Evolutionary conservation across 2,113 vertebrate species (phyloP).

Genomic region (Leucoraja erinaceus): DNA sequence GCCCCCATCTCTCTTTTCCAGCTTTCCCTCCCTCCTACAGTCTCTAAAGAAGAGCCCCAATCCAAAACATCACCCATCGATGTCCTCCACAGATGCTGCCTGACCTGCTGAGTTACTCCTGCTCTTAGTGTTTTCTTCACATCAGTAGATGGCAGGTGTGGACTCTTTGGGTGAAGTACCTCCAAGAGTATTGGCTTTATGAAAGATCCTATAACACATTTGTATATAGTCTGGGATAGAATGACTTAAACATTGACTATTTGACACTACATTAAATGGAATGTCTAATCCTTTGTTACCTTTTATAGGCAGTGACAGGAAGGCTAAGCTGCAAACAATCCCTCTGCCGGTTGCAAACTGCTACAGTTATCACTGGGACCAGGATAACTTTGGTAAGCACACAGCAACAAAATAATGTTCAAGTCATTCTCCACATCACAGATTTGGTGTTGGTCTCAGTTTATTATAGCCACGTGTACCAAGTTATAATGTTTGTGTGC

Average conservation of each 20-base stretch:
- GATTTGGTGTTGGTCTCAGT: not conserved
- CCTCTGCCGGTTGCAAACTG: conserved; percentile 76
- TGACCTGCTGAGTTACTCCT: too few relatives aligned
- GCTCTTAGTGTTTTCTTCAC: too few relatives aligned
- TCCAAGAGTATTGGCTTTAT: not conserved
- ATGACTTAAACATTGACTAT: not conserved
- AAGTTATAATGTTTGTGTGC: too few relatives aligned
- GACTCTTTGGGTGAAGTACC: not conserved
- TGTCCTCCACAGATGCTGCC: too few relatives aligned
- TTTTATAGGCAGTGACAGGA: not conserved
- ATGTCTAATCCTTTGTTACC: not conserved
- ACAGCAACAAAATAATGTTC: not conserved
- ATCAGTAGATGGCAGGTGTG: too few relatives aligned
- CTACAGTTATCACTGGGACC: conserved; percentile 82
- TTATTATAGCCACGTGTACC: too few relatives aligned
- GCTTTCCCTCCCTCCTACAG: too few relatives aligned
- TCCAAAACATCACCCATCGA: too few relatives aligned
- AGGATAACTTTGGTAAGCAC: conserved; percentile 87
- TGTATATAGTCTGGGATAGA: not conserved
- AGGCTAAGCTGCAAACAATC: conserved; percentile 66
- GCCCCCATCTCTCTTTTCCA: too few relatives aligned
- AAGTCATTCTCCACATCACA: not conserved
- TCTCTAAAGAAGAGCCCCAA: too few relatives aligned
- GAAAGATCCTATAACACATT: not conserved
- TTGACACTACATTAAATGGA: not conserved